These are phyloP conservation scores for Liodrosophila aerea DNA, from an alignment of 2,888 invertebrate genomes.

Conservation along the genomic window DNA sequence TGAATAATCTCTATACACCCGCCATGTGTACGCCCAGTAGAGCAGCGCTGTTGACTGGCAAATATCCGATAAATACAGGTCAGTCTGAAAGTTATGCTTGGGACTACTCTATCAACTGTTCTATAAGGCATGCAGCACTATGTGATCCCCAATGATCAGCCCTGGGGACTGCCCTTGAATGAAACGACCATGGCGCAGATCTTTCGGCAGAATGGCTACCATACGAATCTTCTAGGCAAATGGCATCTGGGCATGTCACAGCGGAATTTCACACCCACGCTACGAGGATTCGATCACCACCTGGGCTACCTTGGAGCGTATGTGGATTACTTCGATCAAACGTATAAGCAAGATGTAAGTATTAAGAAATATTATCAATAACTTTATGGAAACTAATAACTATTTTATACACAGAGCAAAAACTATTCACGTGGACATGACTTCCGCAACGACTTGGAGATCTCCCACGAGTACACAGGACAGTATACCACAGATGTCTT, in stretches of 20 bases:
- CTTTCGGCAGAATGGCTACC: conserved; percentile 88
- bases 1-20: conserved; percentile 91
- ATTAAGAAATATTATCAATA: not conserved
- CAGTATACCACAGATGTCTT: conserved; percentile 88
- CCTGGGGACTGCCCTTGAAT: conserved; percentile 88
- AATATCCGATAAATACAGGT: conserved; percentile 92
- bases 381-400: not conserved
- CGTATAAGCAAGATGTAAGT: conserved; percentile 82
- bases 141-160: conserved; percentile 87
- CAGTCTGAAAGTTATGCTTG: conserved; percentile 4
- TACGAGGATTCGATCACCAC: conserved; percentile 90
- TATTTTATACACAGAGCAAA: conserved; percentile 19
- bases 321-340: conserved; percentile 91
- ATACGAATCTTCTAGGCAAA: conserved; percentile 93
- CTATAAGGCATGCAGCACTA: conserved; percentile 88
- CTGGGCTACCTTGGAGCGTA: conserved; percentile 93
- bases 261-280: conserved; percentile 85
- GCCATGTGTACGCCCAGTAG: conserved; percentile 94
- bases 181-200: conserved; percentile 88
- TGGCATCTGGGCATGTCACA: conserved; percentile 94
- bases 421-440: conserved; percentile 82
- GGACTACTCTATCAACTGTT: not conserved
- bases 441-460: conserved; percentile 83
- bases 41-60: conserved; percentile 91
- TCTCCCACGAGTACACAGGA: conserved; percentile 84